phyloP scores from a whole-genome alignment of 2,888 invertebrate species.

The Ischnura elegans region DNA sequence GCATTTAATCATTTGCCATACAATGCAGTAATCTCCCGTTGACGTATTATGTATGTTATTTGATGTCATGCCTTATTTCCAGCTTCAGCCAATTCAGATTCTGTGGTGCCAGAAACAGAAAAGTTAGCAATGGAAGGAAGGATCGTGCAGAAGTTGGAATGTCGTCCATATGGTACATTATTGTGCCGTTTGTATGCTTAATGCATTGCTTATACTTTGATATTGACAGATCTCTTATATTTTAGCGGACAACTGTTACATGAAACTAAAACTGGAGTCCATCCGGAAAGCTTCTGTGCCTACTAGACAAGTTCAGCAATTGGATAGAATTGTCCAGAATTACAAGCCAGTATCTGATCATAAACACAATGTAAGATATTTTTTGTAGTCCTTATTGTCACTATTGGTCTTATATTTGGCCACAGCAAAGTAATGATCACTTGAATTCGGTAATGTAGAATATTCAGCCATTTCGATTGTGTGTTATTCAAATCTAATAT shows the following conservation, averaged over 20 bases:
- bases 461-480: too few relatives aligned
- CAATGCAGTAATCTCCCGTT: neutral
- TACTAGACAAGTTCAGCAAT: slow-evolving; percentile 89
- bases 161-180: slow-evolving; percentile 86
- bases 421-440: too few relatives aligned
- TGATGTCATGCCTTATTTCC: slow-evolving; percentile 20
- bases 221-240: slow-evolving; percentile 69
- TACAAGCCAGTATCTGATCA: slow-evolving; percentile 97
- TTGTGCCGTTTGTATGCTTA: slow-evolving; percentile 38
- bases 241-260: slow-evolving; percentile 89
- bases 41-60: slow-evolving; percentile 13
- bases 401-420: too few relatives aligned
- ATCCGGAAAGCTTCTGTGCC: slow-evolving; percentile 94
- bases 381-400: too few relatives aligned
- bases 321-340: slow-evolving; percentile 92
- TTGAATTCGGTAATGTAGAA: too few relatives aligned
- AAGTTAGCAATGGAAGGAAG: slow-evolving; percentile 95
- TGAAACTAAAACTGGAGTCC: slow-evolving; percentile 93
- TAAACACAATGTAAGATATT: slow-evolving; percentile 89
- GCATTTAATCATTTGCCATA: neutral
- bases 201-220: neutral
- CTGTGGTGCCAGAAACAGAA: slow-evolving; percentile 88
- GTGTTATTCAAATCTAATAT: too few relatives aligned
- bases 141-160: slow-evolving; percentile 97
- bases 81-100: slow-evolving; percentile 82